Evolutionary conservation across 1,140 invertebrate genomes (phyloP).

Genomic region (Penaeus japonicus): DNA sequence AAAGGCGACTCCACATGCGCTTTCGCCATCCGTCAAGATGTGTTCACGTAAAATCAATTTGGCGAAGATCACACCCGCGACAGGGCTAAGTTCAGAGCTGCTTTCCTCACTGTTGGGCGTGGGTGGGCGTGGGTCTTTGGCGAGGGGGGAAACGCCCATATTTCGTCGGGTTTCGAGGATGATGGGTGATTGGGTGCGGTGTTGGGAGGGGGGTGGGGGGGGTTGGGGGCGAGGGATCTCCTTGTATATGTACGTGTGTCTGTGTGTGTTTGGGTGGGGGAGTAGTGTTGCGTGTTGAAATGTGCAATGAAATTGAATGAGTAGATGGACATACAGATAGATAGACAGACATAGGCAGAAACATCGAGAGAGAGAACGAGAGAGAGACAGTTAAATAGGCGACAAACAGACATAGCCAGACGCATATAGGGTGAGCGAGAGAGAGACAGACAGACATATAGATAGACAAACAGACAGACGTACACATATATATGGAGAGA

Average conservation of each 20-base stretch:
- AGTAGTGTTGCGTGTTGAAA: neutral
- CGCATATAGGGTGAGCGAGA: too few species aligned
- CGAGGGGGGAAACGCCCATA: neutral
- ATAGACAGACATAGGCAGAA: neutral
- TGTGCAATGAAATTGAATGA: neutral
- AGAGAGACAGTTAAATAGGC: neutral
- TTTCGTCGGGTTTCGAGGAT: neutral
- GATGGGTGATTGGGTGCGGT: neutral
- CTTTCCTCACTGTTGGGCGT: neutral
- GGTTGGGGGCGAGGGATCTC: neutral
- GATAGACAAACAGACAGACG: too few species aligned
- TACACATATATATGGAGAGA: too few species aligned
- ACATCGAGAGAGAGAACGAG: neutral
- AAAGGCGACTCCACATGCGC: too few species aligned
- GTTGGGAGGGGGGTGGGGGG: neutral
- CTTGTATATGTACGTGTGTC: neutral
- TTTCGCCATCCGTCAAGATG: too few species aligned
- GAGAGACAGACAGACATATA: too few species aligned
- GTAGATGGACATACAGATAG: too few species aligned
- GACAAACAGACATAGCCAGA: too few species aligned
- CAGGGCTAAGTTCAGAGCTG: too few species aligned
- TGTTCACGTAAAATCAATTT: too few species aligned
- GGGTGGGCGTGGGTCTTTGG: neutral
- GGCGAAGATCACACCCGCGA: too few species aligned
- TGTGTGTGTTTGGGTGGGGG: neutral